These are phyloP conservation scores for Steinernema feltiae DNA, from an alignment of 1,140 invertebrate genomes.

Conservation along the genomic window DNA sequence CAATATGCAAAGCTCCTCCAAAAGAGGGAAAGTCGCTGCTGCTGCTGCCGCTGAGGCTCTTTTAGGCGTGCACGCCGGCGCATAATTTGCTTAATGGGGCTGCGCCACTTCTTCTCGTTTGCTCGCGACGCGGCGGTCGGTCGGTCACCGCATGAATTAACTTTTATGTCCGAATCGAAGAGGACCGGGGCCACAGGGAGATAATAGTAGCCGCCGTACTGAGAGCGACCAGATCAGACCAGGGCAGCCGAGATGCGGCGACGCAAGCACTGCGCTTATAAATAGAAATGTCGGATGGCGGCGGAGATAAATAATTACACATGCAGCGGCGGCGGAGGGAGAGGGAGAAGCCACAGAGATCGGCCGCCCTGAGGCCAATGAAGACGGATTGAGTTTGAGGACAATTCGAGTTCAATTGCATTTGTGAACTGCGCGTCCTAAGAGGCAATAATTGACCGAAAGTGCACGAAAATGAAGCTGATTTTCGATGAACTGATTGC, in stretches of 20 bases:
- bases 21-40: conserved; percentile 1
- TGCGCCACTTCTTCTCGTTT: no score
- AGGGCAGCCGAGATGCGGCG: background rate
- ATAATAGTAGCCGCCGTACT: background rate
- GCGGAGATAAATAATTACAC: no score
- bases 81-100: conserved; percentile 13
- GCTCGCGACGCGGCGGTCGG: background rate
- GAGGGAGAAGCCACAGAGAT: no score
- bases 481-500: no score
- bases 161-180: background rate
- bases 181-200: background rate
- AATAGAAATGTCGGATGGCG: no score
- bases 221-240: background rate
- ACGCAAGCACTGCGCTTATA: background rate
- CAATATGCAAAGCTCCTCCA: background rate
- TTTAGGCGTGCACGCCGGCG: background rate
- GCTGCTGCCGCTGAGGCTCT: background rate
- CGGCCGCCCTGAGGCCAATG: no score
- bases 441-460: no score
- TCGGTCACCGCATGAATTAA: background rate
- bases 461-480: no score
- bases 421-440: no score
- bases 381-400: no score
- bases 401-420: no score
- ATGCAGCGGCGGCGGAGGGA: no score